phyloP scores from a whole-genome alignment of 1,140 invertebrate species.

The Parapsyche elsis region DNA sequence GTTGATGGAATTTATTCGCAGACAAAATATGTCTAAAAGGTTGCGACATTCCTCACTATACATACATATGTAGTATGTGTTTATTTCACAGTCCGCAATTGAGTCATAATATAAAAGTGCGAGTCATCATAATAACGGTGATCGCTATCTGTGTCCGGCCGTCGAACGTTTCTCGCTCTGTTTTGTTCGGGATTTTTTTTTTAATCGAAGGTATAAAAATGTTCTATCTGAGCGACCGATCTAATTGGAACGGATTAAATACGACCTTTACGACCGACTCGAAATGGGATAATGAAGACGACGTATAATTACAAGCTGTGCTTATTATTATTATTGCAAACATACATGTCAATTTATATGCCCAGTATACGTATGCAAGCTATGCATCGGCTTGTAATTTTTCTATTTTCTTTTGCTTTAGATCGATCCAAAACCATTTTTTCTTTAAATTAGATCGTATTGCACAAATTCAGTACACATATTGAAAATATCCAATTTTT shows the following conservation, averaged over 20 bases:
- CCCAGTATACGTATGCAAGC: background rate
- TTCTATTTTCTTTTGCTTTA: background rate
- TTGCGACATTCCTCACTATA: no score
- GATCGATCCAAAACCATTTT: background rate
- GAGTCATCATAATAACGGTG: background rate
- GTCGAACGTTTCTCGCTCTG: no score
- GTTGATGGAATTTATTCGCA: no score
- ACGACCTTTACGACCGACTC: background rate
- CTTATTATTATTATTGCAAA: no score
- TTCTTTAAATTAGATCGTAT: background rate
- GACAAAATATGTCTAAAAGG: no score
- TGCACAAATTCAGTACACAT: no score
- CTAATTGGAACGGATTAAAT: conserved; percentile 46
- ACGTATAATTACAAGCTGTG: conserved; percentile 34
- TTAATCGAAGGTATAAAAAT: conserved; percentile 41
- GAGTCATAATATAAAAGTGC: conserved; percentile 33
- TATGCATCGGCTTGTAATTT: background rate
- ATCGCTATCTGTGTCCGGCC: background rate
- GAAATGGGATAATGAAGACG: conserved; percentile 36
- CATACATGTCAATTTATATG: no score
- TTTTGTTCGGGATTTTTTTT: conserved; percentile 10
- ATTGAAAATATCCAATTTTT: no score
- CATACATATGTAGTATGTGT: background rate
- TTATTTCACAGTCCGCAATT: conserved; percentile 3
- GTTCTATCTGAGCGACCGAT: background rate